A percentile compares a stretch with the other conserved stretches of the same genome.
Evolutionary conservation across 2,888 invertebrate species (phyloP).

Genomic region (Xylota sylvarum): DNA sequence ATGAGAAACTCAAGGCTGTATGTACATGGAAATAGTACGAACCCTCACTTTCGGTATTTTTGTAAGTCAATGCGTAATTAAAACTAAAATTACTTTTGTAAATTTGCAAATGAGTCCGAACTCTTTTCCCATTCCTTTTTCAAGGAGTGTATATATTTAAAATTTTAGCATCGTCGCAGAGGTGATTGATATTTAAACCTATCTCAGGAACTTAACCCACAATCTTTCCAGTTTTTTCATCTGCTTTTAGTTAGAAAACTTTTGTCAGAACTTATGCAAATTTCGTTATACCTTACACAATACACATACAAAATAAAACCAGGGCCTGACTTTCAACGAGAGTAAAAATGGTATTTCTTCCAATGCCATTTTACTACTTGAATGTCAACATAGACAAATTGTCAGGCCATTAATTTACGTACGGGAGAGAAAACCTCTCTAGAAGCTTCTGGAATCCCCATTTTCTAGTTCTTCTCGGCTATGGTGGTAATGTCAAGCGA

Average conservation of each 20-base stretch:
- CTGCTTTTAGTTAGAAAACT: conserved; percentile 8
- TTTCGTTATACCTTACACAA: conserved; percentile 17
- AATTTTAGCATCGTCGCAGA: conserved; percentile 19
- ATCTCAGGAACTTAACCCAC: conserved; percentile 10
- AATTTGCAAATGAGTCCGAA: too few relatives aligned
- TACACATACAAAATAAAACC: neutral
- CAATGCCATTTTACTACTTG: neutral
- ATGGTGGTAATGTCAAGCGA: conserved; percentile 42
- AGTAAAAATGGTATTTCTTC: neutral
- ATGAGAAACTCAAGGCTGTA: too few relatives aligned
- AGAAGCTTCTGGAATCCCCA: conserved; percentile 4
- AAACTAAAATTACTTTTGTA: too few relatives aligned
- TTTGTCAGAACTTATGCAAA: conserved; percentile 24
- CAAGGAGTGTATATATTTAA: neutral
- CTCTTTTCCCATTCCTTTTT: too few relatives aligned
- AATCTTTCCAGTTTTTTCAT: neutral
- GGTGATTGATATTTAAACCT: conserved; percentile 32
- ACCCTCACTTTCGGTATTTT: too few relatives aligned
- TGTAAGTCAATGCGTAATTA: too few relatives aligned
- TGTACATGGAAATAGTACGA: too few relatives aligned
- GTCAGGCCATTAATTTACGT: conserved; percentile 25
- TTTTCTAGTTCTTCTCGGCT: conserved; percentile 1
- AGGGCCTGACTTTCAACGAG: neutral
- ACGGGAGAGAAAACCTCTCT: neutral
- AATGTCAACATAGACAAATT: conserved; percentile 34